phyloP scores from a whole-genome alignment of 2,113 vertebrate genomes.

The Regulus satrapa region DNA sequence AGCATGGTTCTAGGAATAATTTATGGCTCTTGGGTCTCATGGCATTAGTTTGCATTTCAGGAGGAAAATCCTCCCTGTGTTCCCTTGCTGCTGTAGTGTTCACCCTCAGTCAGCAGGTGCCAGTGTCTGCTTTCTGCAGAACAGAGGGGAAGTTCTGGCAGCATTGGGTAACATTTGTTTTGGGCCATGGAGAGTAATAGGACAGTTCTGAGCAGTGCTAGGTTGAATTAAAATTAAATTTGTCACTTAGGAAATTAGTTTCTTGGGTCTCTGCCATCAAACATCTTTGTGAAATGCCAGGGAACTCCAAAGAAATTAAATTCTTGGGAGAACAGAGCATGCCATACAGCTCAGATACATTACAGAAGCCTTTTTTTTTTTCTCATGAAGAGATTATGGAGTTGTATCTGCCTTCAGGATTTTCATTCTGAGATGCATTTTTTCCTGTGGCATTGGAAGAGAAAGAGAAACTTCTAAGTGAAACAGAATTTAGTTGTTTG shows the following conservation, averaged over 20 bases:
- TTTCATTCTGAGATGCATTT: not conserved
- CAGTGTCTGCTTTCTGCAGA: constrained; percentile 41
- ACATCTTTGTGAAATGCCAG: not conserved
- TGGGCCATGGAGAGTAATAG: not conserved
- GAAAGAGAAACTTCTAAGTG: not conserved
- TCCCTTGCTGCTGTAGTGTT: constrained; percentile 15
- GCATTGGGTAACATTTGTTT: not conserved
- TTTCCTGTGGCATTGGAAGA: not conserved
- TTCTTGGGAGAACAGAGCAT: not conserved
- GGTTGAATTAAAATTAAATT: not conserved
- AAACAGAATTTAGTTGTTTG: not conserved
- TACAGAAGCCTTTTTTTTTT: not conserved
- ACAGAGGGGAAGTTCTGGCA: not conserved
- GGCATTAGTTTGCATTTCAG: not conserved
- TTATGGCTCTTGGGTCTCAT: not conserved
- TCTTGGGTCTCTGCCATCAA: not conserved
- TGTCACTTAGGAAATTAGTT: not conserved
- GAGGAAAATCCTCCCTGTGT: not conserved
- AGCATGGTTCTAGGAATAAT: not conserved
- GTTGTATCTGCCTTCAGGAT: not conserved
- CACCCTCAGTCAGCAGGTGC: constrained; percentile 59
- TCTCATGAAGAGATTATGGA: not conserved
- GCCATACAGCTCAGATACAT: not conserved
- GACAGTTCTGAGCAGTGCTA: not conserved
- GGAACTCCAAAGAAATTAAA: not conserved